phyloP scores from a whole-genome alignment of 2,797 vertebrate species.

The Rhincodon typus region DNA sequence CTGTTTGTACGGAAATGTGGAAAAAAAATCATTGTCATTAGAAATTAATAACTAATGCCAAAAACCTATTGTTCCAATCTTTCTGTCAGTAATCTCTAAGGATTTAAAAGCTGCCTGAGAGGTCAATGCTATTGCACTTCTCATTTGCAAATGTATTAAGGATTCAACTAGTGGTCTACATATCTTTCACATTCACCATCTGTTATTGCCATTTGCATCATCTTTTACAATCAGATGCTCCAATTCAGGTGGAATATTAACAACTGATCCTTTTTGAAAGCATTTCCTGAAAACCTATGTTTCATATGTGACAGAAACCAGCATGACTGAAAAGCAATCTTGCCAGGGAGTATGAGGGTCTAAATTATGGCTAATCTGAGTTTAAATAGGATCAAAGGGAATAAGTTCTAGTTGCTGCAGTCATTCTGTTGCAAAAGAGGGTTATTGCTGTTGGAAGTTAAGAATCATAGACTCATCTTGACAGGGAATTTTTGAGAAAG shows the following conservation, averaged over 20 bases:
- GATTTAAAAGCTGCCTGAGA: not conserved
- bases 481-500: not conserved
- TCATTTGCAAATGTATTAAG: not conserved
- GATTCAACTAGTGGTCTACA: not conserved
- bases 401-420: not conserved
- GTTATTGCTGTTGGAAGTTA: not conserved
- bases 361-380: not conserved
- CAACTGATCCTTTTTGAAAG: not conserved
- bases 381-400: not conserved
- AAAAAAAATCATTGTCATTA: not conserved
- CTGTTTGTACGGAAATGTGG: not conserved
- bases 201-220: not conserved
- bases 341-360: not conserved
- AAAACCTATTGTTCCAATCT: not conserved
- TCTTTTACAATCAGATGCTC: not conserved
- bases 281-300: not conserved
- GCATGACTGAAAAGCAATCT: not conserved
- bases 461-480: not conserved
- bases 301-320: not conserved
- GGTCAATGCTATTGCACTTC: not conserved
- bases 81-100: not conserved
- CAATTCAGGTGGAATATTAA: not conserved
- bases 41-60: not conserved
- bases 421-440: not conserved
- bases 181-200: not conserved